phyloP scores from a whole-genome alignment of 2,797 vertebrate species.

The Sebastiscus tertius region DNA sequence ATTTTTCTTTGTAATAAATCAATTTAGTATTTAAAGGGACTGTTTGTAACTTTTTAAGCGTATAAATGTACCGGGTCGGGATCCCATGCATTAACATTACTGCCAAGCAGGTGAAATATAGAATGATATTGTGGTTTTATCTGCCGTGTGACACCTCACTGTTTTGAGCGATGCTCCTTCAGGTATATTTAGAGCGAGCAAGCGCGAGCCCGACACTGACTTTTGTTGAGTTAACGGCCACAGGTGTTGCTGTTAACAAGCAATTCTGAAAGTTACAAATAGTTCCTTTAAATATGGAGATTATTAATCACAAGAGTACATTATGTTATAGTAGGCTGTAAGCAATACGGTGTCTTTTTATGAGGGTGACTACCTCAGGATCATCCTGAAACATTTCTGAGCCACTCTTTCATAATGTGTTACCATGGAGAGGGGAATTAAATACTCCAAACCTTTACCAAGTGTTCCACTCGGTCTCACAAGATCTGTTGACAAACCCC shows the following conservation, averaged over 20 bases:
- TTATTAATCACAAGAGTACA: neutral
- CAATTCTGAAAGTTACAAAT: no score
- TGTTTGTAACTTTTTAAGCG: no score
- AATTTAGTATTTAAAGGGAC: neutral
- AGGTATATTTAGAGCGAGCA: no score
- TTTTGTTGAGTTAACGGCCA: no score
- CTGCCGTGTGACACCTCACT: no score
- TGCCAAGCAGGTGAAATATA: no score
- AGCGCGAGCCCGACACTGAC: rapidly evolving
- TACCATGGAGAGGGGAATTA: neutral
- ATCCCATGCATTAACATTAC: no score
- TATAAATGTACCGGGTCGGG: no score
- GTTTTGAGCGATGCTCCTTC: no score
- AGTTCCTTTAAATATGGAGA: neutral
- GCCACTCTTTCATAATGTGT: neutral
- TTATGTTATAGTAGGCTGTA: neutral
- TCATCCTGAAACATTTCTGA: neutral
- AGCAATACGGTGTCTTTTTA: neutral
- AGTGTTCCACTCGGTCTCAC: neutral
- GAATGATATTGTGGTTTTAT: no score
- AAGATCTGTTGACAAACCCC: neutral
- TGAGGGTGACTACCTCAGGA: neutral
- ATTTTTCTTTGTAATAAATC: neutral
- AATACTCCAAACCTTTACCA: neutral
- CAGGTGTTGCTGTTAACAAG: no score